Base-by-base conservation (phyloP, 1,140 invertebrate genomes). In the Leptinotarsa defecta region DNA sequence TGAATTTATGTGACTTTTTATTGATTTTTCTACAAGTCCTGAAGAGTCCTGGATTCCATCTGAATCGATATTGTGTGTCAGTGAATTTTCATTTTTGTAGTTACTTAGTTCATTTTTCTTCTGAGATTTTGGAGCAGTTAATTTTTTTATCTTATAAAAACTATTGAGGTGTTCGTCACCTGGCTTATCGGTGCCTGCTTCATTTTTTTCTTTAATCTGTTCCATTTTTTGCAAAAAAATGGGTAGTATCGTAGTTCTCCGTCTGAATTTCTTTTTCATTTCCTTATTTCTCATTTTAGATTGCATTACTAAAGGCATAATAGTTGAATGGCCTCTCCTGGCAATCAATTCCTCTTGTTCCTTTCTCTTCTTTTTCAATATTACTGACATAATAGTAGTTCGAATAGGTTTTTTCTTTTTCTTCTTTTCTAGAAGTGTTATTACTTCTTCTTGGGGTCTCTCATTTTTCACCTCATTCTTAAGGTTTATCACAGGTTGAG, bases 201-300 rank as follows among this genome's bases (percentile, higher is more conserved):
- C n/a, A 15, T 57, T 57, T 17, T 57, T 57, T 57, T 57, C 52
- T 11, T 43, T 43, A 11, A 43, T 77, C 20, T 75, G 13, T 65
- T 74, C 19, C 6, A 78, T 73, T 74, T 74, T 78, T 65, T 74
- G 70, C 62, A 78, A 68, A 62, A 76, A 76, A 57, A 78, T 74
- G n/a, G 77, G 77, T 74, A 78, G 70, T 64, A 78, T 78, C 6
- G 77, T 78, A 5, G 74, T 78, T 34, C 63, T 52, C 3, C 67
- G 48, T 13, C 69, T 67, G 13, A 72, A 20, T 49, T 43, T 68
- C 19, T 73, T 77, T 43, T 70, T 63, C 13, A 34, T 48, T 13
- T 34, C 61, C 17, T 63, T 69, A 5, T 34, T 72, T 43, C 34
- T 72, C 19, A 72, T 63, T 52, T 57, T 74, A 20, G 52, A 27